These are phyloP conservation scores for Triplophysa tibetana DNA, from an alignment of 2,113 vertebrate genomes.

Conservation along the genomic window DNA sequence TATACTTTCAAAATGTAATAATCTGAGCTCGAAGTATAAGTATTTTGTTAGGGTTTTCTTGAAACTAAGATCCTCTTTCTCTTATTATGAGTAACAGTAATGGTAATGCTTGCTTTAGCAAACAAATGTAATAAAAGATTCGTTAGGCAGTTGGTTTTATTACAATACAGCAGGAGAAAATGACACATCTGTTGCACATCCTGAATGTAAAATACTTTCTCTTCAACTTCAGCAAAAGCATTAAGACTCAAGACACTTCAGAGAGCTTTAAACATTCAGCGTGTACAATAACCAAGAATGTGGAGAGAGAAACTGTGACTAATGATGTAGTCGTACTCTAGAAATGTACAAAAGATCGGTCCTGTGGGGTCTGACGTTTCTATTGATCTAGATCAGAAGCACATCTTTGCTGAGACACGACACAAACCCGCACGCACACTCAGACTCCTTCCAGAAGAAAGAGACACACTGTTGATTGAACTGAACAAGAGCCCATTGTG, in stretches of 20 bases:
- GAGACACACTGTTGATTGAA: conserved; percentile 53
- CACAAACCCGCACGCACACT: conserved; percentile 44
- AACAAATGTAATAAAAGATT: too few species aligned
- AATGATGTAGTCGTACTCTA: neutral
- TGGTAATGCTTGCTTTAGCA: too few species aligned
- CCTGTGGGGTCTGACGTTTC: neutral
- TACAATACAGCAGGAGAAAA: too few species aligned
- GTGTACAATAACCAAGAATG: neutral
- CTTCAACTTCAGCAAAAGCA: neutral
- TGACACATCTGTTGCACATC: neutral
- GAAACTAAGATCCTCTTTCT: too few species aligned
- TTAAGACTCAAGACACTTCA: conserved; percentile 1
- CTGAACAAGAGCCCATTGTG: conserved; percentile 70
- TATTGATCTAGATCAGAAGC: conserved; percentile 8
- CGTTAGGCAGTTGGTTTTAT: too few species aligned
- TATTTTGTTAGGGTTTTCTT: too few species aligned
- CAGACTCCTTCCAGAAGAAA: conserved; percentile 49
- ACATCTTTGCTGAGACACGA: conserved; percentile 54
- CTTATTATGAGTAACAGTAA: too few species aligned
- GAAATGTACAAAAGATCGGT: conserved; percentile 14
- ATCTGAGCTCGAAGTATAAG: too few species aligned
- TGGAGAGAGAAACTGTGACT: neutral
- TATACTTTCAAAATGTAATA: too few species aligned
- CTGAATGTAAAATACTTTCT: neutral
- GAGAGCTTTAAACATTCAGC: neutral